Evolutionary conservation across 2,888 invertebrate species (phyloP).

Genomic region (Branchipolynoe longqiensis): DNA sequence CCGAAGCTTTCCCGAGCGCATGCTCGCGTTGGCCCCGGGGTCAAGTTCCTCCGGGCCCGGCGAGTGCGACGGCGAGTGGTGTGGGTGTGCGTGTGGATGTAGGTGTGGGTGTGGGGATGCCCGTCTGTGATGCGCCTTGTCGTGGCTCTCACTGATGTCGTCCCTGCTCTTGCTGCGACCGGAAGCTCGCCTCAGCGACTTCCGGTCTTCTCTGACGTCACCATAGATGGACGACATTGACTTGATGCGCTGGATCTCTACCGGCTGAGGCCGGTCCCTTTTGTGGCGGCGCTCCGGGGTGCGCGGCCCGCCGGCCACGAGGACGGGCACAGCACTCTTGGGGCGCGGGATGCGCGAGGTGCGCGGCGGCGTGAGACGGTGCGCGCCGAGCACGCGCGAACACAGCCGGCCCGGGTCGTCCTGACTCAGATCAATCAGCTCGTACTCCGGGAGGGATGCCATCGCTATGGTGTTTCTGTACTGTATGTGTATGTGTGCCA

Average conservation of each 20-base stretch:
- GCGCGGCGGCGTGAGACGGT: not conserved
- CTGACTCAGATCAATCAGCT: conserved; percentile 43
- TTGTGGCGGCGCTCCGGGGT: not conserved
- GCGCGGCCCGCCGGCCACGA: not conserved
- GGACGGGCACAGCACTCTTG: not conserved
- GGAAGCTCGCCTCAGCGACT: not conserved
- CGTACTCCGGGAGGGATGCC: conserved; percentile 39
- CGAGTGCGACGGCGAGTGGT: not conserved
- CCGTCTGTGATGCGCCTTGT: not conserved
- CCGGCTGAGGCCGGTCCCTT: not conserved
- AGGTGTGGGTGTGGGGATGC: not conserved
- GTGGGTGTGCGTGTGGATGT: not conserved
- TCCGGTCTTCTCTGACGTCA: too few species aligned
- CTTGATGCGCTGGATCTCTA: not conserved
- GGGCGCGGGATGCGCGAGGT: not conserved
- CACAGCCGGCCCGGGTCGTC: conserved; percentile 22
- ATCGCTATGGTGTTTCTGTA: too few species aligned
- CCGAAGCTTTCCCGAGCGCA: not conserved
- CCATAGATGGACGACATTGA: not conserved
- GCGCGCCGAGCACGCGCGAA: not conserved
- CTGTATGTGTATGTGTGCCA: too few species aligned
- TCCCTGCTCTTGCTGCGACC: conserved; percentile 4
- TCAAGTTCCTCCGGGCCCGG: not conserved
- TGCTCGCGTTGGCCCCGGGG: not conserved
- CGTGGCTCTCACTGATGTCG: not conserved